Evolutionary conservation across 2,797 vertebrate genomes (phyloP), one percentile per base, ranked within the genome.

Genomic region (Corythornis leucogaster): DNA sequence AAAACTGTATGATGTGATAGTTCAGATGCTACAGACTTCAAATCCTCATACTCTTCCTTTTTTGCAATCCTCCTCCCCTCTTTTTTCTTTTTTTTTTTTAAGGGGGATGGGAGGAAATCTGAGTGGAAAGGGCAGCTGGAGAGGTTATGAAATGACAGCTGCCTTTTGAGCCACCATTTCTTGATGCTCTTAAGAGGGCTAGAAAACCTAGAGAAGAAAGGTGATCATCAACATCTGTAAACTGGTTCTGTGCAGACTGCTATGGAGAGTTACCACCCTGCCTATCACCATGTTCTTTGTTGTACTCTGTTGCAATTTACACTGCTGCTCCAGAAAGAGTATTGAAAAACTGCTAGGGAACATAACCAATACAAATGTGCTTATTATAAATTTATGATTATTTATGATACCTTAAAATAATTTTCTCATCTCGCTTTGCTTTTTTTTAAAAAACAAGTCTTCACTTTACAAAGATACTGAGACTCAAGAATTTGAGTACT

Each of bases 91-190:
- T 26, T 28, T 28, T 50, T 21, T 4, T 25, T 12, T 53, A 5
- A 6, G 45, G 80, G 66, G 83, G 45, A 84, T 69, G 61, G 79
- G 46, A 90, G 28, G 94, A 95, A 94, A 92, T 91, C 63, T 83
- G 91, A 95, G 87, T 51, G 53, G 94, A 92, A 90, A 82, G 66
- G 90, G 93, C 95, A 94, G 91, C 83, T 94, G 95, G 87, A 93
- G 82, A 24, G 74, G 74, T 77, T 90, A 92, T 91, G 78, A 90
- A 94, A 95, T 80, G 86, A 94, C 95, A 96, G 93, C 92, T 96
- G 93, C 81, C 83, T 95, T 94, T 69, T 92, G 82, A 94, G 77
- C 74, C 70, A 94, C 64, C 0, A 0, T 76, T 93, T 94, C 92
- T 90, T 85, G 35, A 84, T 81, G 85, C 74, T 93, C 79, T 83